Conservation (phyloP, 2,113 vertebrate species). For the Pachycephala philippinensis region DNA sequence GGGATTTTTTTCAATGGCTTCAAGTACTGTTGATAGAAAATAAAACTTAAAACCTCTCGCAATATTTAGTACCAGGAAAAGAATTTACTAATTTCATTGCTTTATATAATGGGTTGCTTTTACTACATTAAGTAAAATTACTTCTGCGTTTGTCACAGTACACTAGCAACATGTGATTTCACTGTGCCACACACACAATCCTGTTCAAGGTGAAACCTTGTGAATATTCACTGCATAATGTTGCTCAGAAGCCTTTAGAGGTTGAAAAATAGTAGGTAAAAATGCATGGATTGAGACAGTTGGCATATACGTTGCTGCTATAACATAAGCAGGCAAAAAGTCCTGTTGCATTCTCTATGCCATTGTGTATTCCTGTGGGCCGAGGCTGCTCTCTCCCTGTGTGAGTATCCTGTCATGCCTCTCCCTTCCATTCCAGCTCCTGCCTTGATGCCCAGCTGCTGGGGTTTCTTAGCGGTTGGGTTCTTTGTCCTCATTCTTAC, state of each 20-base stretch:
- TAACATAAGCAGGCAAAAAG: background rate
- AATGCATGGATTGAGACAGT: background rate
- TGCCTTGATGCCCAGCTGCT: slow-evolving; percentile 29
- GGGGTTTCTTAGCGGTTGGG: background rate
- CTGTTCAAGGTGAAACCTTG: background rate
- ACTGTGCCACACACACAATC: background rate
- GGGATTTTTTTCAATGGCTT: background rate
- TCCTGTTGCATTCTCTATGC: background rate
- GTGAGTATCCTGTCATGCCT: background rate
- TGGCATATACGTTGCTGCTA: background rate
- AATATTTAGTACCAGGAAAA: background rate
- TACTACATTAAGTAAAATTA: background rate
- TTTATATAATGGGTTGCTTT: background rate
- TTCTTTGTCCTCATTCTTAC: slow-evolving; percentile 10
- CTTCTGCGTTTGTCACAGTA: background rate
- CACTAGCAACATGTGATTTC: background rate
- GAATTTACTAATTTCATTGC: background rate
- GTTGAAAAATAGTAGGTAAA: background rate
- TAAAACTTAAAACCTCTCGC: background rate
- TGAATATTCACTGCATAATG: background rate
- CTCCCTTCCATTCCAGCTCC: slow-evolving; percentile 30
- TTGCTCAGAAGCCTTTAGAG: background rate
- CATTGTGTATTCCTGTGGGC: background rate
- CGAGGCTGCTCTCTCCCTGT: accelerated
- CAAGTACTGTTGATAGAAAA: background rate